Base-by-base conservation (phyloP, 2,113 vertebrate species). In the Pachyramphus minor region DNA sequence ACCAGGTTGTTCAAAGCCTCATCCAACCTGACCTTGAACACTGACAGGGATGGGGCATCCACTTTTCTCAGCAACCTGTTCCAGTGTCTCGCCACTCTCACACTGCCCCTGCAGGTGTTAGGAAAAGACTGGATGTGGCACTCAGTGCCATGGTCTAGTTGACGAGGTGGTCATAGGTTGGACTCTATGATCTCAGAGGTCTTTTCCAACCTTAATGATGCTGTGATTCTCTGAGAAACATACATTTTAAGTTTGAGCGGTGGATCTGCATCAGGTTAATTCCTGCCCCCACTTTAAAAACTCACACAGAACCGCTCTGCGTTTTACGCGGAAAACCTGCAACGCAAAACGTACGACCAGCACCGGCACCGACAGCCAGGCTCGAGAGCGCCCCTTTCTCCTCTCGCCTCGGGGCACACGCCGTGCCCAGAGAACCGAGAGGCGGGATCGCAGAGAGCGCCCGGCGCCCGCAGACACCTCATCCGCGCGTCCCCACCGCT, bases 311-410 rank as follows among this genome's bases (percentile, higher is more conserved):
- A 31, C 25, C 4, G 8, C n/a, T 8, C 31, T 2, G 4, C 2
- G 2, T 12, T 56, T 37, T 1, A 22, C 1, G 3, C 42, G 4
- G 4, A 30, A 23, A 1, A 27, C 6, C 18, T 1, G 41, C 4
- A 5, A 22, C 0, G 4, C 33, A 12, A 19, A 37, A 5, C 0
- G 3, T 0, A 20, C 0, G 0, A 14, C 3, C 8, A 11, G 9
- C 19, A 6, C 19, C 2, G 2, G 1, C 1, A 8, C 0, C 14
- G 2, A 1, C 8, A 4, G 9, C 3, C 17, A 3, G 14, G 1
- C 22, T 1, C 2, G 1, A 5, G 1, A 5, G 0, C 0, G 1
- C 24, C 9, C 6, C 0, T 3, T 6, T 7, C 0, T 1, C 3
- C 11, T 0, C 1, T 7, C 18, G 49, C 16, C 12, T 6, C 30